These are phyloP conservation scores for Himantopus leucocephalus DNA, from an alignment of 2,113 vertebrate genomes.

Conservation along the genomic window DNA sequence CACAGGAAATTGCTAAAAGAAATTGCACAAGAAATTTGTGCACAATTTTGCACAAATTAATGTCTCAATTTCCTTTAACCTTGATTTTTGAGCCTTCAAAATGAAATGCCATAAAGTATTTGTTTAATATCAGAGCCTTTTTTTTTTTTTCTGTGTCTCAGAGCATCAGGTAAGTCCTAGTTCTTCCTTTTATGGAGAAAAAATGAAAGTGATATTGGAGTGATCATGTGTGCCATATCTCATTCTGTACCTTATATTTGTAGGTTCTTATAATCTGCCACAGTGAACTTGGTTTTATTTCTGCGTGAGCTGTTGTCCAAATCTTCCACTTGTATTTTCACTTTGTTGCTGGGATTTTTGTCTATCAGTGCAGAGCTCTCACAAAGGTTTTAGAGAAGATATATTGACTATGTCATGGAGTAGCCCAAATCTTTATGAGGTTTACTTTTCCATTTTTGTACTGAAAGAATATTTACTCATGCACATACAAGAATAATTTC, in stretches of 20 bases:
- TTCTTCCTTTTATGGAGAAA: background rate
- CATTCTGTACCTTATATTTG: background rate
- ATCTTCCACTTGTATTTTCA: background rate
- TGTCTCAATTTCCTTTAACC: background rate
- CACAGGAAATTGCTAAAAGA: background rate
- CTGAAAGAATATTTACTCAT: background rate
- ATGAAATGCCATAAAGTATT: background rate
- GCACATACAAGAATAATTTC: background rate
- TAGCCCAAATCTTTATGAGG: background rate
- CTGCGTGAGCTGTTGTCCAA: background rate
- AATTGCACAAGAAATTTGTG: background rate
- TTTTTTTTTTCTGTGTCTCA: background rate
- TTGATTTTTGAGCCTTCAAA: background rate
- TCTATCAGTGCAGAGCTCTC: background rate
- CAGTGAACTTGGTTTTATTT: accelerated
- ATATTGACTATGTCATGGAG: background rate
- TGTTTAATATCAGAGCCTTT: background rate
- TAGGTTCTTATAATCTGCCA: background rate
- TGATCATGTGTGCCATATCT: background rate
- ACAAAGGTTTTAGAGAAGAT: background rate
- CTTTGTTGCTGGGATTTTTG: background rate
- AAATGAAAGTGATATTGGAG: background rate
- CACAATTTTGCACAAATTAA: background rate
- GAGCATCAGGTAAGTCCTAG: background rate
- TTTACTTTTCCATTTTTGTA: background rate